Conservation (phyloP, 2,797 vertebrate genomes). For the Hozukius guyotensis region DNA sequence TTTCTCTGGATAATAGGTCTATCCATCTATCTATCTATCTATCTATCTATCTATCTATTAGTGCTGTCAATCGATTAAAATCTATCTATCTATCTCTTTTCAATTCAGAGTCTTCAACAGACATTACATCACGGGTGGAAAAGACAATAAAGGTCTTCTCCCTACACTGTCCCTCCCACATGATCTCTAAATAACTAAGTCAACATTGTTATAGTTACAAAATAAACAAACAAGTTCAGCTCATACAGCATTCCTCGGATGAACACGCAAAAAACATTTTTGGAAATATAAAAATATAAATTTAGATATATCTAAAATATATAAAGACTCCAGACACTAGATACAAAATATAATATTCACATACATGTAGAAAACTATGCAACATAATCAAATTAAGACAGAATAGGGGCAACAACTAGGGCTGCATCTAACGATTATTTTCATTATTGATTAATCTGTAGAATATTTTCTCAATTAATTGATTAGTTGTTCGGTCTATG, state of each 20-base stretch:
- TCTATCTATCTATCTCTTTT: neutral
- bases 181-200: neutral
- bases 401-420: neutral
- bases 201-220: neutral
- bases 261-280: neutral
- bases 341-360: neutral
- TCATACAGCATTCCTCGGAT: neutral
- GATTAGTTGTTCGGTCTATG: too few species aligned
- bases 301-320: neutral
- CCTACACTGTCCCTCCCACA: neutral
- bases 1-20: conserved; percentile 16
- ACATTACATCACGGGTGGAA: too few species aligned
- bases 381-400: neutral
- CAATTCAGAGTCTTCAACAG: too few species aligned
- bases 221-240: neutral
- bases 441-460: too few species aligned
- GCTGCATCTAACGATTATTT: too few species aligned
- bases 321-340: neutral
- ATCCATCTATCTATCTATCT: neutral
- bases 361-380: neutral
- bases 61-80: too few species aligned
- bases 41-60: neutral
- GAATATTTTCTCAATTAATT: too few species aligned
- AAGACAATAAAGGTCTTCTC: neutral
- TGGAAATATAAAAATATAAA: neutral